These are phyloP conservation scores for Diarsia brunnea DNA, from an alignment of 2,888 invertebrate genomes.

Conservation along the genomic window DNA sequence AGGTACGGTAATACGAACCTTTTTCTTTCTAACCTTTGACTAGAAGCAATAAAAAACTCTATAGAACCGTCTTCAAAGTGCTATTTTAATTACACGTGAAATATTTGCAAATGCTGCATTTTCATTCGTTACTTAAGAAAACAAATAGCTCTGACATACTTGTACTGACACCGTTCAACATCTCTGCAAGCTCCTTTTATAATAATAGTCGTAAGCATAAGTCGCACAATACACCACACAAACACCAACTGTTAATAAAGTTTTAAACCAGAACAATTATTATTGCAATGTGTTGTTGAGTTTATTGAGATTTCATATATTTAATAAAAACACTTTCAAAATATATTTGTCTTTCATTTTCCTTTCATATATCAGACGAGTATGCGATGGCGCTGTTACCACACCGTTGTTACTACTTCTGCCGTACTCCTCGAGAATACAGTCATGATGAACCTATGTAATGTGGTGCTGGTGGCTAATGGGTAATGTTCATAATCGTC, in stretches of 20 bases:
- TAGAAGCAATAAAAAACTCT: neutral
- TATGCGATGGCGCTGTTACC: neutral
- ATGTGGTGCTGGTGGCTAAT: neutral
- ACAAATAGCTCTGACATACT: neutral
- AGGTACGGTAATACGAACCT: neutral
- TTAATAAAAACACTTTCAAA: conserved; percentile 66
- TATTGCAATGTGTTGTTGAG: conserved; percentile 35
- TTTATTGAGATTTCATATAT: conserved; percentile 55
- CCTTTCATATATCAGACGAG: neutral
- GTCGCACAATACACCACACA: conserved; percentile 56
- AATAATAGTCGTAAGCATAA: conserved; percentile 45
- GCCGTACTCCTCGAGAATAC: neutral
- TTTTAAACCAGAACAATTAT: conserved; percentile 36
- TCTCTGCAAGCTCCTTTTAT: conserved; percentile 17
- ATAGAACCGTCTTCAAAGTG: neutral
- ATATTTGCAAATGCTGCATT: neutral
- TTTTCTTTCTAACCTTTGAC: too few relatives aligned
- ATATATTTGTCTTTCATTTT: conserved; percentile 29
- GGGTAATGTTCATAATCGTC: neutral
- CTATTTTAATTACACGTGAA: neutral
- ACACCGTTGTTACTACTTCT: neutral
- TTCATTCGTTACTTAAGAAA: neutral
- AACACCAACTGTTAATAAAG: conserved; percentile 30
- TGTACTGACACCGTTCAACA: conserved; percentile 31
- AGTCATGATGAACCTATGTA: neutral